These are phyloP conservation scores for Chaenodraco wilsoni DNA, from an alignment of 2,797 vertebrate species.

Conservation along the genomic window DNA sequence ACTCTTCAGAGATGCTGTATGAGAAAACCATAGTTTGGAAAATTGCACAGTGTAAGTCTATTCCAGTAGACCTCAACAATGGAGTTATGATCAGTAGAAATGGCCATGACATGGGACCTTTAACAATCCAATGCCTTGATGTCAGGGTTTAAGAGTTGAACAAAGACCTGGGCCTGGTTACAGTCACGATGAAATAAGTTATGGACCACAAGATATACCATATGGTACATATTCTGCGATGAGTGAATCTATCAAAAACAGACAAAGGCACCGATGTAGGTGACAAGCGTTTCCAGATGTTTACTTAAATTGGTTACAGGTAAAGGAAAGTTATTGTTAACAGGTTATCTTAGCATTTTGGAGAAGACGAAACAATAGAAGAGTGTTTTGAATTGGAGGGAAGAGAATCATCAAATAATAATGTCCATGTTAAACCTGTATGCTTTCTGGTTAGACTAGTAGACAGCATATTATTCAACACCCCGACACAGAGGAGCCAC, in stretches of 20 bases:
- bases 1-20: too few relatives aligned
- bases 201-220: constrained; percentile 44
- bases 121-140: constrained; percentile 35
- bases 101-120: too few relatives aligned
- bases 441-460: not conserved
- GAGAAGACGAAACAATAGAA: not conserved
- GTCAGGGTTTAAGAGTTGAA: constrained; percentile 40
- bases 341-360: not conserved
- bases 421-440: not conserved
- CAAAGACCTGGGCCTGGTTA: constrained; percentile 66
- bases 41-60: too few relatives aligned
- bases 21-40: too few relatives aligned
- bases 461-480: not conserved
- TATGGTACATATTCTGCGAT: constrained; percentile 54
- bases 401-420: not conserved
- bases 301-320: constrained; percentile 1
- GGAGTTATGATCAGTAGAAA: too few relatives aligned
- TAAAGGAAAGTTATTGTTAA: not conserved
- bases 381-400: not conserved
- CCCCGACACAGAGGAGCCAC: too few relatives aligned
- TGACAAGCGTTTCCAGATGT: constrained; percentile 64
- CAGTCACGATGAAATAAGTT: constrained; percentile 39
- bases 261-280: constrained; percentile 17
- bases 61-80: too few relatives aligned
- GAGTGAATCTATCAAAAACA: constrained; percentile 64